Conservation (phyloP, 2,797 vertebrate species). For the Chelon labrosus region DNA sequence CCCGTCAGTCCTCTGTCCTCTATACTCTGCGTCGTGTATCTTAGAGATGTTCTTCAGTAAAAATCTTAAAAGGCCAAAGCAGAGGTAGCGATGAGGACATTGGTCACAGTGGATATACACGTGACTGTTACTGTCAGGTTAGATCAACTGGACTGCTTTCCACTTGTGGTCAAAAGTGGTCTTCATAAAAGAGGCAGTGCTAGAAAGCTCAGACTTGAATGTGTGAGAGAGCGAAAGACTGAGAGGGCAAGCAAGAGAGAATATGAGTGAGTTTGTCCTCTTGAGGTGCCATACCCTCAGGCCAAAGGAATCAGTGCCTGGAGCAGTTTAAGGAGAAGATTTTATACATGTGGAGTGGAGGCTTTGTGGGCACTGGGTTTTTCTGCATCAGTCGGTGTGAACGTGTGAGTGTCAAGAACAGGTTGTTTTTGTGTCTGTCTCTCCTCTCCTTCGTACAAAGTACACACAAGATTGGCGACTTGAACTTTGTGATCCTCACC, state of each 20-base stretch:
- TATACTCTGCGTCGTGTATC: too few relatives aligned
- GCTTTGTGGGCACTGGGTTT: conserved; percentile 14
- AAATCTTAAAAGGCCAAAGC: conserved; percentile 4
- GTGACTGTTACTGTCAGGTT: conserved; percentile 8
- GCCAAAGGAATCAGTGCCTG: conserved; percentile 64
- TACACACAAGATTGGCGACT: conserved; percentile 10
- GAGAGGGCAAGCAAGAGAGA: conserved; percentile 26
- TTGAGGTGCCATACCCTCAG: conserved; percentile 52
- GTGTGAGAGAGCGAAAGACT: background rate
- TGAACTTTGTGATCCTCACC: conserved; percentile 23
- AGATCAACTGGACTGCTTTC: conserved; percentile 20
- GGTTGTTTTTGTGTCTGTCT: conserved; percentile 8
- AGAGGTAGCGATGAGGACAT: conserved; percentile 8
- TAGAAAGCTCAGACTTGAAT: conserved; percentile 7
- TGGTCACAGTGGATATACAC: conserved; percentile 1
- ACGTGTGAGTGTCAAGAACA: background rate
- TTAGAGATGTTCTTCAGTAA: background rate
- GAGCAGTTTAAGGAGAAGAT: conserved; percentile 55
- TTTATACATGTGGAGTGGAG: conserved; percentile 30
- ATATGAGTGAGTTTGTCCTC: conserved; percentile 46
- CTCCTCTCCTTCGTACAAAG: conserved; percentile 17
- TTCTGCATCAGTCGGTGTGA: conserved; percentile 19
- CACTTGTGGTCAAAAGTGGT: conserved; percentile 20
- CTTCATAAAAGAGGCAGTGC: conserved; percentile 23
- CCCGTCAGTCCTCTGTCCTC: too few relatives aligned